Evolutionary conservation across 2,113 vertebrate genomes (phyloP), one percentile per base, ranked within the genome.

Genomic region (Lasiurus borealis): DNA sequence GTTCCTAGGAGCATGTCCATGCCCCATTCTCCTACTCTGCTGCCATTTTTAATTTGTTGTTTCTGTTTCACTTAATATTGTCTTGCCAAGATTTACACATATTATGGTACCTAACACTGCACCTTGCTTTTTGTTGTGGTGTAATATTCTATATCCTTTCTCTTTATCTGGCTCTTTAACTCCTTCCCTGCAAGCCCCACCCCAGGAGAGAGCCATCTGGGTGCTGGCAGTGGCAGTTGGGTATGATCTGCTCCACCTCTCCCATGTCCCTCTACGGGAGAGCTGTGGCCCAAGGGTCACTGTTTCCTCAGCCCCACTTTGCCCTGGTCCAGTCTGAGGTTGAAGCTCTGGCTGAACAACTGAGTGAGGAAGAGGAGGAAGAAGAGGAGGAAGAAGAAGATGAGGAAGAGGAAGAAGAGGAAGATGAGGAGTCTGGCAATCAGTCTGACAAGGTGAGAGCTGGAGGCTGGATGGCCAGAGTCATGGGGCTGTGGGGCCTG

Each of bases 371-470:
- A 40, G 98, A 98, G 14, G 98, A 98, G 2, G 98, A 98, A 0
- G 98, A 98, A 1, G 97, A 98, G 0, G 98, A 98, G 0, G 98
- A 98, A 0, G 97, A 98, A 3, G 98, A 98, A 0, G 98, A 98
- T 0, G 98, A 98, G 0, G 98, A 98, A 0, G 97, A 97, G 0
- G 98, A 98, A 0, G 98, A 98, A 0, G 98, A 98, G 0, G 98
- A 98, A 25, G 98, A 97, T 1, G 98, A 98, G 72, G 98, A 98
- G 69, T 98, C 98, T 0, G 98, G 98, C 91, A 98, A 98, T 89
- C 97, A 98, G 34, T 98, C 98, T 6, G 98, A 99, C 81, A 97
- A 98, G 84, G 99, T 99, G 81, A 91, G 98, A 36, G 36, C 8
- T 0, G 3, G 64, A 23, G 3, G 21, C 34, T 4, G 31, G 48